These are phyloP conservation scores for Tetrax tetrax DNA, from an alignment of 2,113 vertebrate genomes.

Conservation along the genomic window DNA sequence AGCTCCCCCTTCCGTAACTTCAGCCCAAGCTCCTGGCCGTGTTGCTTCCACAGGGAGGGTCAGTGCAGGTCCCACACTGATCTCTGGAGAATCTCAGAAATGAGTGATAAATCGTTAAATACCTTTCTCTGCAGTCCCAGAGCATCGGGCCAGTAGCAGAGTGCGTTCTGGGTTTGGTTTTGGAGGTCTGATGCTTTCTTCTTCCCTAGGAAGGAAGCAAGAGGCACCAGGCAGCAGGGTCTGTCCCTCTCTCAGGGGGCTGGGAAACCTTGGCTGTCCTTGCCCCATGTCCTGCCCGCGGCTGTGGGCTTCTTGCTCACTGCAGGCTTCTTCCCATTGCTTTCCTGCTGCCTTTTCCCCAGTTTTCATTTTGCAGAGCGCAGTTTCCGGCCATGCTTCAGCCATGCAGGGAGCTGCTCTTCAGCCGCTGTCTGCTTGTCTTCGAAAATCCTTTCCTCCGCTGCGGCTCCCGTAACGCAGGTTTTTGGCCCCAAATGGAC, in stretches of 20 bases:
- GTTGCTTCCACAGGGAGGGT: too few species aligned
- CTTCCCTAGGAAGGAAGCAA: neutral
- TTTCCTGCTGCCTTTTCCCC: neutral
- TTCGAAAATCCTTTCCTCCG: neutral
- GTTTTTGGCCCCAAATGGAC: neutral
- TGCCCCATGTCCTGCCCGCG: accelerated
- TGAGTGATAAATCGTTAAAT: too few species aligned
- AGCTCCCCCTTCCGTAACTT: neutral
- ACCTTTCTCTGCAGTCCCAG: neutral
- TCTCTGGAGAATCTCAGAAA: neutral
- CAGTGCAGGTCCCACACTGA: neutral
- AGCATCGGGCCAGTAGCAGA: accelerated
- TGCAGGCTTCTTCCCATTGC: neutral
- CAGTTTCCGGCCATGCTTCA: neutral
- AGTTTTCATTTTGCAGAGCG: neutral
- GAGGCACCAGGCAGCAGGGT: accelerated
- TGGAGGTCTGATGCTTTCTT: neutral
- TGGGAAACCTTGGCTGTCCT: neutral
- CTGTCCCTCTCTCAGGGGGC: neutral
- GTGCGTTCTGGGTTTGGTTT: neutral
- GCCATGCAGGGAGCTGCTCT: neutral
- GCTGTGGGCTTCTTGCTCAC: accelerated
- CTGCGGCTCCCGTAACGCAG: neutral
- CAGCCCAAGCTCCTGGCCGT: neutral
- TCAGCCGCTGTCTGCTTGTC: accelerated